A percentile compares a stretch with the other conserved stretches of the same genome.
These are phyloP conservation scores for Pseudococcus jackbeardsleyi DNA, from an alignment of 2,888 invertebrate species.

Conservation along the genomic window DNA sequence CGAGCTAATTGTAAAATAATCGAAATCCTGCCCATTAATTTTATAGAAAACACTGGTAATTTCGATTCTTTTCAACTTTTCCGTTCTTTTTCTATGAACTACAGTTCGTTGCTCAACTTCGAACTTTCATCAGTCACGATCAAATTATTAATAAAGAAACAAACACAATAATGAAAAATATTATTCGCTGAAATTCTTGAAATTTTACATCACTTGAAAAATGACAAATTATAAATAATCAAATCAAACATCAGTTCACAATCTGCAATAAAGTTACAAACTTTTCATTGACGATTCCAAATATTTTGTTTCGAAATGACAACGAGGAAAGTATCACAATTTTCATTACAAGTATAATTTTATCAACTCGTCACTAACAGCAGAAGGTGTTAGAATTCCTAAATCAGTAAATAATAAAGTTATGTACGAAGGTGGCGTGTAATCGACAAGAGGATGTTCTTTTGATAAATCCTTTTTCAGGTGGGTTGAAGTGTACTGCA, in stretches of 20 bases:
- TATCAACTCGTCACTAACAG: constrained; percentile 97
- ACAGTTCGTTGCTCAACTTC: background rate
- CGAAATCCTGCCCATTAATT: background rate
- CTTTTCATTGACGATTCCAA: background rate
- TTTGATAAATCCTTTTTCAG: constrained; percentile 73
- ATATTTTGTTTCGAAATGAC: background rate
- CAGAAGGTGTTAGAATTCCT: constrained; percentile 95
- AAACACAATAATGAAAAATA: background rate
- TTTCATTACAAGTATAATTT: constrained; percentile 87
- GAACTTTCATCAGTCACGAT: background rate
- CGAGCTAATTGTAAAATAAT: too few relatives aligned
- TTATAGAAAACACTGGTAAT: background rate
- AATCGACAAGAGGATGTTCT: constrained; percentile 93
- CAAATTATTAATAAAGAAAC: too few relatives aligned
- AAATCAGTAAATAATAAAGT: constrained; percentile 94
- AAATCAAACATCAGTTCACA: too few relatives aligned
- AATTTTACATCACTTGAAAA: background rate
- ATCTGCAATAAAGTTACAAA: too few relatives aligned
- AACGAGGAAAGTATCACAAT: background rate
- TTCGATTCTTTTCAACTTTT: background rate
- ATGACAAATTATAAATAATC: too few relatives aligned
- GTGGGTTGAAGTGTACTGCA: constrained; percentile 74
- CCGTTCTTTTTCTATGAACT: background rate
- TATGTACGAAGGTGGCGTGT: constrained; percentile 95
- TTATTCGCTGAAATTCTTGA: background rate